phyloP scores from a whole-genome alignment of 2,113 vertebrate species.

The Ardeotis arabs region DNA sequence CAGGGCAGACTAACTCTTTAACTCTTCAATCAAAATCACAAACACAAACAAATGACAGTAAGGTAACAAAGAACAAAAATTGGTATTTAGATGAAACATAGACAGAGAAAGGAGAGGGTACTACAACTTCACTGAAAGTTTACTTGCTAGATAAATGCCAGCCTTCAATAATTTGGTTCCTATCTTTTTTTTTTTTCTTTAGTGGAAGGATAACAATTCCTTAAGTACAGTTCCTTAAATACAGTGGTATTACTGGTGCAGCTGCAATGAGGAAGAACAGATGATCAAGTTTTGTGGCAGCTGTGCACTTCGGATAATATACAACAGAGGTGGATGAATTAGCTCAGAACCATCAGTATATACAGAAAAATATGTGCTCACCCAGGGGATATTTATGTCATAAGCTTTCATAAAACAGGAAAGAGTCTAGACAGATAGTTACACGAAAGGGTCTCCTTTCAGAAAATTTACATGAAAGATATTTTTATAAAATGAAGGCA shows the following conservation, averaged over 20 bases:
- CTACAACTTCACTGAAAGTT: neutral
- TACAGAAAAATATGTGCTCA: neutral
- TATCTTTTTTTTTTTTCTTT: neutral
- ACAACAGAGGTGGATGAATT: neutral
- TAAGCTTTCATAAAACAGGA: constrained; percentile 5
- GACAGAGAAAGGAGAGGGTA: neutral
- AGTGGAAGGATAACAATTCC: neutral
- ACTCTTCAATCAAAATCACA: neutral
- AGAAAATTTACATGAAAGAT: neutral
- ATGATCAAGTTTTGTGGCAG: constrained; percentile 1
- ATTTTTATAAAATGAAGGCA: neutral
- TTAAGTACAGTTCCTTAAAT: neutral
- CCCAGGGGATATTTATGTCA: neutral
- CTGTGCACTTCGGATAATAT: neutral
- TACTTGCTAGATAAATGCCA: neutral
- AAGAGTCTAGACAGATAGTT: constrained; percentile 44
- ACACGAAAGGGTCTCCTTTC: neutral
- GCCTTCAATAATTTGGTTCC: neutral
- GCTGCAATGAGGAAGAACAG: constrained; percentile 10
- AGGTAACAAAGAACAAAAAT: neutral
- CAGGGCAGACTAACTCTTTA: neutral
- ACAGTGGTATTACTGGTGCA: neutral
- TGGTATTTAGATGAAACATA: neutral
- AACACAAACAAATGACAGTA: neutral
- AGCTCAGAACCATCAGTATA: neutral